These are phyloP conservation scores for Alentia gelatinosa DNA, from an alignment of 2,888 invertebrate genomes.

Conservation along the genomic window DNA sequence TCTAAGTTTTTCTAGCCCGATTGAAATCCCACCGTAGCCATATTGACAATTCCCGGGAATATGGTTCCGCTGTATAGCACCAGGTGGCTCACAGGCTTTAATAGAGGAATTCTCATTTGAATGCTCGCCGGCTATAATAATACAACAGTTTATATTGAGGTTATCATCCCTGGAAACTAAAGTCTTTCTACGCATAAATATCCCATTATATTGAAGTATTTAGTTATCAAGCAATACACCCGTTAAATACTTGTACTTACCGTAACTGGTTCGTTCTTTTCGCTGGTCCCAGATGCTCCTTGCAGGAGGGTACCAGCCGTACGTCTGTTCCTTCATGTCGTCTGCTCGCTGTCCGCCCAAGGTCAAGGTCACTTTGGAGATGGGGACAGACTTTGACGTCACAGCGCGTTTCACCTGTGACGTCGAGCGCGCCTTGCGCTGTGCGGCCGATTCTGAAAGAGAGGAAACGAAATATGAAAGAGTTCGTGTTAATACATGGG, in stretches of 20 bases:
- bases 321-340: constrained; percentile 62
- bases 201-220: not conserved
- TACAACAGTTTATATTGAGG: not conserved
- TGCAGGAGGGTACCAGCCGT: constrained; percentile 78
- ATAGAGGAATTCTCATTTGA: too few species aligned
- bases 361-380: not conserved
- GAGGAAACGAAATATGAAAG: too few species aligned
- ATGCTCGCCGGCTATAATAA: not conserved
- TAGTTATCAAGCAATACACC: not conserved
- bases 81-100: too few species aligned
- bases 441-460: not conserved
- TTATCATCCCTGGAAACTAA: not conserved
- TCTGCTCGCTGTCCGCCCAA: not conserved
- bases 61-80: too few species aligned
- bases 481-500: too few species aligned
- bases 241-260: not conserved
- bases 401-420: not conserved
- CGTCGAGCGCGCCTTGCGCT: not conserved
- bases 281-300: constrained; percentile 44
- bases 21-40: too few species aligned
- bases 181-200: not conserved
- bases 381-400: not conserved
- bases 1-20: too few species aligned
- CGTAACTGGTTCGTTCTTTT: not conserved
- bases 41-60: too few species aligned